Base-by-base conservation (phyloP, 2,797 vertebrate species). In the Scolopax bukidnonensis region DNA sequence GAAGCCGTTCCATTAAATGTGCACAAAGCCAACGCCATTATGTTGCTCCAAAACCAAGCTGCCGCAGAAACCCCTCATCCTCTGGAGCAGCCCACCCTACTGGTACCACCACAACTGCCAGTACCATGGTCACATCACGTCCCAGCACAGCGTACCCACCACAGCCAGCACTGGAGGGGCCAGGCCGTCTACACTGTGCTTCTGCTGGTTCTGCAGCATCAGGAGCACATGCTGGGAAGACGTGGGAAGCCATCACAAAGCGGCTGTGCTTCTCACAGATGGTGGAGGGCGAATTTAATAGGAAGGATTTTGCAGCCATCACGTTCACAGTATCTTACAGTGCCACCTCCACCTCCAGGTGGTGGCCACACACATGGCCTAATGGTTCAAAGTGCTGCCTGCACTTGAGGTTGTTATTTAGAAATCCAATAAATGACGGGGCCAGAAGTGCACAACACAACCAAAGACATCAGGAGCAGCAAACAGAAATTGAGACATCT, bases 61-160 rank as follows among this genome's bases (percentile, higher is more conserved):
- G 56, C 73, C 53, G 6, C 19, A 14, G 20, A 54, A 85, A 59
- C 40, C 50, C 50, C 69, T 75, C 61, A 65, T 15, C 38, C n/a
- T 30, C 20, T 15, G 38, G 50, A 81, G 74, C 56, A 74, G 45
- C 50, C 47, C 64, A 56, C 16, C 25, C 23, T 20, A 12, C 30
- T 1, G 2, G 63, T n/a, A 45, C 36, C 13, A 36, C 47, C 68
- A 19, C 10, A 43, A 16, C n/a, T 25, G 32, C 7, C 73, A 24
- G 70, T 4, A 2, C 19, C 57, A 18, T 0, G 4, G 43, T 6
- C 84, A n/a, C 32, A 12, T 4, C 53, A 4, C 1, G 0, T 11
- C 41, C 5, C 33, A 45, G 67, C 14, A 12, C 50, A 71, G 43
- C 14, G 4, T 1, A 9, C 10, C 32, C 5, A 48, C 48, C 27